Percentiles rank a stretch among this genome's conserved stretches.
These are phyloP conservation scores for Eudasyphora cyanicolor DNA, from an alignment of 2,888 invertebrate genomes.

Conservation along the genomic window DNA sequence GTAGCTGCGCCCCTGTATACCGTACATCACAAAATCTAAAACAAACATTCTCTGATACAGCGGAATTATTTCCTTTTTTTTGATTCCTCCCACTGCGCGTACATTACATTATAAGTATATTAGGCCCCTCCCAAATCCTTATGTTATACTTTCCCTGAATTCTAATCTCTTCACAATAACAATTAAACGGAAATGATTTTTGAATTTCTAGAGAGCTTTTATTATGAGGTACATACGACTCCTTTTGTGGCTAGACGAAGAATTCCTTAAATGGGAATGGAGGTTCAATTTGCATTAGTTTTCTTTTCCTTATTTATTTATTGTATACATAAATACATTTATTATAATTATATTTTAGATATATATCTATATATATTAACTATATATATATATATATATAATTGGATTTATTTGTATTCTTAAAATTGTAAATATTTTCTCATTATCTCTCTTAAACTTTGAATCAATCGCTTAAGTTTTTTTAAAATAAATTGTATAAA, in stretches of 20 bases:
- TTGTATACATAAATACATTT: constrained; percentile 25
- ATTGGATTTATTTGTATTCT: background rate
- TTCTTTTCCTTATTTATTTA: background rate
- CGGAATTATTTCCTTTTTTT: too few relatives aligned
- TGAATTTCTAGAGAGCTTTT: background rate
- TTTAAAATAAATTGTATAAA: constrained; percentile 41
- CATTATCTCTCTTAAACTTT: background rate
- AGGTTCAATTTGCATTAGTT: background rate
- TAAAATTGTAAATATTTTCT: too few relatives aligned
- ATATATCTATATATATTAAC: background rate
- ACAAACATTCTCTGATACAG: too few relatives aligned
- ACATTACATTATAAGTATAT: too few relatives aligned
- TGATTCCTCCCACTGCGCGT: too few relatives aligned
- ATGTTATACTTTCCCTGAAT: too few relatives aligned
- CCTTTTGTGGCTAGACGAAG: background rate
- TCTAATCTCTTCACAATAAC: too few relatives aligned
- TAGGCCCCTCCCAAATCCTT: too few relatives aligned
- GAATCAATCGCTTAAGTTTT: background rate
- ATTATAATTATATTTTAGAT: background rate
- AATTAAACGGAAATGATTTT: too few relatives aligned
- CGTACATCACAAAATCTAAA: too few relatives aligned
- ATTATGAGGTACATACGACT: constrained; percentile 9
- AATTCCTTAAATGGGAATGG: background rate
- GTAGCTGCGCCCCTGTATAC: too few relatives aligned
- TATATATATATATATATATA: background rate